Evolutionary conservation across 2,888 invertebrate genomes (phyloP), one percentile per base, ranked within the genome.

Genomic region (Ethmia dodecea): DNA sequence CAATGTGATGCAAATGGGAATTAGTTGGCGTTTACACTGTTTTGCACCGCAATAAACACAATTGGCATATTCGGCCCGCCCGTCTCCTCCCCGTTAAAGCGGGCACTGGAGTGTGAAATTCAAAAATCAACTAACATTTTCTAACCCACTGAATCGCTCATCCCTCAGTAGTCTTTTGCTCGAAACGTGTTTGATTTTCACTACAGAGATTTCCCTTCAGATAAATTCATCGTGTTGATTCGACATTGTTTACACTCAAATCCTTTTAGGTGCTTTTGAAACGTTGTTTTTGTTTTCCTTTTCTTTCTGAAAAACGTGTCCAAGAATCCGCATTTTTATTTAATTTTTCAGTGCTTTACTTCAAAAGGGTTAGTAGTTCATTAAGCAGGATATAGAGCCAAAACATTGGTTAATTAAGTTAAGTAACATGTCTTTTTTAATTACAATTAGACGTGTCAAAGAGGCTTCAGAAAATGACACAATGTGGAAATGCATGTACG

Each of bases 61-160:
- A n/a, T n/a, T n/a, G 49, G 52, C 45, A 43, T 47, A 41, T 49
- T n/a, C 16, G 14, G 5, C 9, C 14, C 16, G 16, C 10, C 2
- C 31, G 25, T 18, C 31, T 29, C 29, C 11, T 29, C 8, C 26
- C 55, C 63, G 73, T 74, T 71, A 66, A 70, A 62, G 64, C 45
- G 60, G 44, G 65, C 69, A 71, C 58, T 72, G 69, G 66, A 70
- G 74, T 69, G 71, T 76, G 73, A 79, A 81, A 81, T 83, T 78
- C 80, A 81, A 81, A 81, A 83, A 83, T 84, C 83, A 81, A 84
- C 78, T 81, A 79, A 80, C 76, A 77, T 80, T 81, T 80, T 84
- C 81, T 72, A 71, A 63, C 56, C 62, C 81, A 81, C 65, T 81
- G 81, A 77, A 61, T 74, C 68, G 60, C 60, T 72, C 74, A 70